Evolutionary conservation across 2,888 invertebrate genomes (phyloP).

Genomic region (Lasioglossum leucozonium): DNA sequence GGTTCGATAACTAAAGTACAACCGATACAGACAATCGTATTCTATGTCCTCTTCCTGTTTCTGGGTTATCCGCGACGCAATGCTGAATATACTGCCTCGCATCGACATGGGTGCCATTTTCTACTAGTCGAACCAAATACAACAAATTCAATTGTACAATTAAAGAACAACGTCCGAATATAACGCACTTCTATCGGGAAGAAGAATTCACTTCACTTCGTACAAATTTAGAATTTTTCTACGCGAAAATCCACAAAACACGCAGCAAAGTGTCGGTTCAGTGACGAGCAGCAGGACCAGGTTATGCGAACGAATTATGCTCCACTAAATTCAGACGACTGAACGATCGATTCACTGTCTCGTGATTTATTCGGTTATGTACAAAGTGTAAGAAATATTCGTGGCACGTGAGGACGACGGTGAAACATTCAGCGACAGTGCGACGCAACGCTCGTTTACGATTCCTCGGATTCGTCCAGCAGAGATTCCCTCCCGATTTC

Average conservation of each 20-base stretch:
- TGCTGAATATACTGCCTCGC: constrained; percentile 45
- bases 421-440: constrained; percentile 12
- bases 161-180: not conserved
- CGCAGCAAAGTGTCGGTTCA: no score
- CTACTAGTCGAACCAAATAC: not conserved
- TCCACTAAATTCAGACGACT: constrained; percentile 22
- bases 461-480: constrained; percentile 25
- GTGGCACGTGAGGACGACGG: constrained; percentile 24
- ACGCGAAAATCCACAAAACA: not conserved
- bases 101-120: constrained; percentile 40
- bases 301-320: not conserved
- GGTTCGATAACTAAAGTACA: not conserved
- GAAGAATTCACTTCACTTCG: not conserved
- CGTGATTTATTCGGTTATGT: constrained; percentile 30
- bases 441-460: not conserved
- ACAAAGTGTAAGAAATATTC: constrained; percentile 48
- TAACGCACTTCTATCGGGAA: not conserved
- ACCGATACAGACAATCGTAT: constrained; percentile 32
- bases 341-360: not conserved
- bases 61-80: constrained; percentile 26
- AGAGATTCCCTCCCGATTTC: constrained; percentile 75
- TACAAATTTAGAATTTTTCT: not conserved
- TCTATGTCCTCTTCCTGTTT: constrained; percentile 28
- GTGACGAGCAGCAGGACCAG: not conserved
- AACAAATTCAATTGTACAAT: not conserved